Evolutionary conservation across 2,113 vertebrate species (phyloP).

Genomic region (Mungos mungo): DNA sequence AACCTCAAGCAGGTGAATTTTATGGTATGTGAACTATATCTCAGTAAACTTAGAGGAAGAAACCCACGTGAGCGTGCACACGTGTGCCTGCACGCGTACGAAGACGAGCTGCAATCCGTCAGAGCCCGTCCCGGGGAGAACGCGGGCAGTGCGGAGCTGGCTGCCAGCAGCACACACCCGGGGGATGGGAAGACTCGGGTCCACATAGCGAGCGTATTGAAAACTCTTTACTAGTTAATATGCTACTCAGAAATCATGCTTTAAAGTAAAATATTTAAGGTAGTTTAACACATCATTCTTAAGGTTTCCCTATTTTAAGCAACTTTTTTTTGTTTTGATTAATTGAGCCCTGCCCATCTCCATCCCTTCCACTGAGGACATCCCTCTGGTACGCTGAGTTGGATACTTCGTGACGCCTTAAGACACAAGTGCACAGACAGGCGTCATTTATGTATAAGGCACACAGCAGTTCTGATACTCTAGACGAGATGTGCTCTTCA

Average conservation of each 20-base stretch:
- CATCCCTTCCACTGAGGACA: neutral
- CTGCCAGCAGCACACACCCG: neutral
- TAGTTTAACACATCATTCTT: neutral
- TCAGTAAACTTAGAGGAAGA: neutral
- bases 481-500: neutral
- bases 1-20: neutral
- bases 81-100: neutral
- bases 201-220: neutral
- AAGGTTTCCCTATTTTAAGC: neutral
- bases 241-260: neutral
- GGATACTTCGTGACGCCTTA: neutral
- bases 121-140: neutral
- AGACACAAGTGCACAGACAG: neutral
- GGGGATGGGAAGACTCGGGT: neutral
- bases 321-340: neutral
- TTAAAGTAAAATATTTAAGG: neutral
- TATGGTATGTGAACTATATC: neutral
- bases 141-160: neutral
- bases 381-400: neutral
- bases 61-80: neutral
- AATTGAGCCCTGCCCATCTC: neutral
- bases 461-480: neutral
- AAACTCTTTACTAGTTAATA: neutral
- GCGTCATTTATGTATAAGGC: neutral
- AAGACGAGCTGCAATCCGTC: neutral